These are phyloP conservation scores for Plecotus auritus DNA, from an alignment of 2,113 vertebrate genomes.

Conservation along the genomic window DNA sequence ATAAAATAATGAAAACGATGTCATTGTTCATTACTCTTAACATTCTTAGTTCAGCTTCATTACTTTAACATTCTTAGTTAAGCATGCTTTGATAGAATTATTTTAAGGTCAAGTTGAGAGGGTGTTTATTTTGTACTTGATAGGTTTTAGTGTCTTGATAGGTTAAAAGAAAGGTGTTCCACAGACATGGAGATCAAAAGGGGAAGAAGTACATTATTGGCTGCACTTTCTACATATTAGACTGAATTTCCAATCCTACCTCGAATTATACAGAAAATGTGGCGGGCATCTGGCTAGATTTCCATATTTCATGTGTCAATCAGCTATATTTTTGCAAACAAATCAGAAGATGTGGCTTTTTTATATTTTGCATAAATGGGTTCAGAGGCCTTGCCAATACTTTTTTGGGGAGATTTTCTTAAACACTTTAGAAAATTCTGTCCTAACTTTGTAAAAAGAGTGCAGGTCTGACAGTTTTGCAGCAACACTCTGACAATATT, in stretches of 20 bases:
- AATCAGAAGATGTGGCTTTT: not conserved
- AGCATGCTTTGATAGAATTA: constrained; percentile 25
- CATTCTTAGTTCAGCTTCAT: constrained; percentile 33
- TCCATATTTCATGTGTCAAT: not conserved
- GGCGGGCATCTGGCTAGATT: not conserved
- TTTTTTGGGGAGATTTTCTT: not conserved
- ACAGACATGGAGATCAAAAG: not conserved
- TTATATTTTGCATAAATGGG: not conserved
- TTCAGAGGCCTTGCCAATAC: not conserved
- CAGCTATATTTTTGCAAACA: constrained; percentile 25
- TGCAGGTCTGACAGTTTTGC: not conserved
- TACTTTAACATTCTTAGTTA: constrained; percentile 35
- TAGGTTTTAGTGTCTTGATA: not conserved
- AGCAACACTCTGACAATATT: not conserved
- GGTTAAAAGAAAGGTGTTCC: not conserved
- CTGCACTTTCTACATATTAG: not conserved
- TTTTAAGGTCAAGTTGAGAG: constrained; percentile 38
- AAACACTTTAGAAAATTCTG: constrained; percentile 10
- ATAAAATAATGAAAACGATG: not conserved
- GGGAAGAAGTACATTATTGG: not conserved
- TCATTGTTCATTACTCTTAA: constrained; percentile 7
- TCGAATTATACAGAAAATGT: not conserved
- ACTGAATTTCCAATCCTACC: not conserved
- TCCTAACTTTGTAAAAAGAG: not conserved
- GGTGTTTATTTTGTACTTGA: not conserved